phyloP scores from a whole-genome alignment of 2,797 vertebrate species.

The Lindbergichthys nudifrons region DNA sequence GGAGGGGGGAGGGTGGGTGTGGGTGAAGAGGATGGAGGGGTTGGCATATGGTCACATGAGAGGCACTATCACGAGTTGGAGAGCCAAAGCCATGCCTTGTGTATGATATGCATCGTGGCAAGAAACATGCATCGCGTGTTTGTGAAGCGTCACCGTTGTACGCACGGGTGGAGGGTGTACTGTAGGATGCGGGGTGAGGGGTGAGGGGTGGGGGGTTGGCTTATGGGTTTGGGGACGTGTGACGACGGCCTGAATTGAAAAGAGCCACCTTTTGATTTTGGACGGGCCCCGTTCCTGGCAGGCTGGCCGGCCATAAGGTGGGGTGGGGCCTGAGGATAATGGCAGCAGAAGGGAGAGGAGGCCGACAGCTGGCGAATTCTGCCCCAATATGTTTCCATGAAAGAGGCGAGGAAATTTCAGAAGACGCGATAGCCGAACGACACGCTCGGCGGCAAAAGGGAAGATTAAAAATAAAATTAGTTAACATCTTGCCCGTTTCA shows the following conservation, averaged over 20 bases:
- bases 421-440: slow-evolving; percentile 92
- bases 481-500: slow-evolving; percentile 91
- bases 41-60: slow-evolving; percentile 74
- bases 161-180: slow-evolving; percentile 39
- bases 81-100: slow-evolving; percentile 60
- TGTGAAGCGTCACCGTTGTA: slow-evolving; percentile 49
- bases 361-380: slow-evolving; percentile 98
- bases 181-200: not conserved
- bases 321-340: slow-evolving; percentile 96
- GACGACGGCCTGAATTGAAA: slow-evolving; percentile 79
- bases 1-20: not conserved
- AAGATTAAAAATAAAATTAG: slow-evolving; percentile 96
- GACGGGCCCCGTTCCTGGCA: slow-evolving; percentile 80
- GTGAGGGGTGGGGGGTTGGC: not conserved
- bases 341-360: slow-evolving; percentile 98
- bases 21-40: not conserved
- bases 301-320: slow-evolving; percentile 96
- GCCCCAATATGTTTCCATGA: slow-evolving; percentile 99
- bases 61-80: slow-evolving; percentile 50
- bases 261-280: slow-evolving; percentile 85
- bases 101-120: slow-evolving; percentile 51
- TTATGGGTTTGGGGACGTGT: slow-evolving; percentile 21
- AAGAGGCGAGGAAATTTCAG: slow-evolving; percentile 98
- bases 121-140: slow-evolving; percentile 53
- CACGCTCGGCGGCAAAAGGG: slow-evolving; percentile 91